Evolutionary conservation across 1,140 invertebrate species (phyloP).

Genomic region (Phthorimaea operculella): DNA sequence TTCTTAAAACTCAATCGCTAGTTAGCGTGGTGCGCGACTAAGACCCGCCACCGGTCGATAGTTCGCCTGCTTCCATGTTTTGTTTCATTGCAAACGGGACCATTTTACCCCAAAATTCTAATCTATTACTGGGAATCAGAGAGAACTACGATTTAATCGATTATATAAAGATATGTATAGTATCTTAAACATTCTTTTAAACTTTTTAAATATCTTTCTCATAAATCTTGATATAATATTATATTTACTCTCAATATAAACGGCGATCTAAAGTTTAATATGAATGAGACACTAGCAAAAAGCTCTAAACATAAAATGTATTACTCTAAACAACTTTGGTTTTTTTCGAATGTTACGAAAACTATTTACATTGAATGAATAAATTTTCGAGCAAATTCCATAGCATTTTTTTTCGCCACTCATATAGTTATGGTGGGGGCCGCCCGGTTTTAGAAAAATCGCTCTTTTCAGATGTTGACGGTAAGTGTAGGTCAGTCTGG

Average conservation of each 20-base stretch:
- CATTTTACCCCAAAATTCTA: constrained; percentile 45
- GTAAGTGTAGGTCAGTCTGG: constrained; percentile 62
- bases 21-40: constrained; percentile 16
- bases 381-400: constrained; percentile 58
- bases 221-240: constrained; percentile 9
- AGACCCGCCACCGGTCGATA: background rate
- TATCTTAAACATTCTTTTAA: background rate
- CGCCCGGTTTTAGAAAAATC: constrained; percentile 51
- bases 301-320: constrained; percentile 28
- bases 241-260: constrained; percentile 22
- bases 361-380: constrained; percentile 43
- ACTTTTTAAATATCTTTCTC: background rate
- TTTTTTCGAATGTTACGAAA: constrained; percentile 46
- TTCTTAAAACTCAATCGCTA: constrained; percentile 36
- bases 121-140: constrained; percentile 32
- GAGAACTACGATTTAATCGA: constrained; percentile 24
- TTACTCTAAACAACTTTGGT: constrained; percentile 24
- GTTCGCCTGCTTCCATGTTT: constrained; percentile 39
- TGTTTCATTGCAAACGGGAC: constrained; percentile 63
- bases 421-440: constrained; percentile 52
- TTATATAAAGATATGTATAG: background rate
- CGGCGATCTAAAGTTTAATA: constrained; percentile 44
- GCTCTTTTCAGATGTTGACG: constrained; percentile 67
- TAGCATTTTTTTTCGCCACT: constrained; percentile 55
- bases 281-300: constrained; percentile 37